These are phyloP conservation scores for Anastrepha obliqua DNA, from an alignment of 1,140 invertebrate species.

Conservation along the genomic window DNA sequence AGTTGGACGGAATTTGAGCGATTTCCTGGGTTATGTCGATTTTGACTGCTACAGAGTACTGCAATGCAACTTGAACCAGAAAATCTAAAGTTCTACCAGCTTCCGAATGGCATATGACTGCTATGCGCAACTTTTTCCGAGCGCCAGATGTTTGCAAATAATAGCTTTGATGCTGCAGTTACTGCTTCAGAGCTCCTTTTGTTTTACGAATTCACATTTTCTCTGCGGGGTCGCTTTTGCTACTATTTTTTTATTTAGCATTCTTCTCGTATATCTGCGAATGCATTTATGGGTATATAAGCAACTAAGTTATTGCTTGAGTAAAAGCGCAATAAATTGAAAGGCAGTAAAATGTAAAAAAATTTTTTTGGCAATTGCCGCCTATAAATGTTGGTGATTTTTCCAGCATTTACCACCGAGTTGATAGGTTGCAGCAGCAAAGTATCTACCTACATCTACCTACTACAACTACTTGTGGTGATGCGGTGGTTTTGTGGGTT, in stretches of 20 bases:
- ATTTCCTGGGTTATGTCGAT: too few relatives aligned
- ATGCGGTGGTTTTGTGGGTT: background rate
- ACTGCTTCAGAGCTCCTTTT: too few relatives aligned
- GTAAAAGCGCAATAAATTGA: slow-evolving; percentile 4
- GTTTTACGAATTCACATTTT: background rate
- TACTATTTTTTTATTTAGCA: background rate
- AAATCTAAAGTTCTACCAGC: too few relatives aligned
- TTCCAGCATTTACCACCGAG: background rate
- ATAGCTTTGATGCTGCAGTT: too few relatives aligned
- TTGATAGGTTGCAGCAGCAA: background rate
- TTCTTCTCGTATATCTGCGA: background rate
- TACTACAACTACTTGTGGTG: background rate
- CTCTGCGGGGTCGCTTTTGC: background rate
- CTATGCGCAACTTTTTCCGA: too few relatives aligned
- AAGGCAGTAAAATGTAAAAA: slow-evolving; percentile 36
- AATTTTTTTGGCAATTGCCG: slow-evolving; percentile 4
- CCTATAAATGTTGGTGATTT: slow-evolving; percentile 21
- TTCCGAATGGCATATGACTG: too few relatives aligned
- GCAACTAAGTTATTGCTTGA: background rate
- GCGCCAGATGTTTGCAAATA: too few relatives aligned
- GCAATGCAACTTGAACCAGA: too few relatives aligned
- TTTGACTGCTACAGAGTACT: too few relatives aligned
- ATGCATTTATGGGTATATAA: background rate
- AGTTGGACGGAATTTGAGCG: too few relatives aligned
- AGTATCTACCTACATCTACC: background rate